A percentile compares a stretch with the other conserved stretches of the same genome.
These are phyloP conservation scores for Gastracanthus pulcherrimus DNA, from an alignment of 2,888 invertebrate genomes.

Conservation along the genomic window DNA sequence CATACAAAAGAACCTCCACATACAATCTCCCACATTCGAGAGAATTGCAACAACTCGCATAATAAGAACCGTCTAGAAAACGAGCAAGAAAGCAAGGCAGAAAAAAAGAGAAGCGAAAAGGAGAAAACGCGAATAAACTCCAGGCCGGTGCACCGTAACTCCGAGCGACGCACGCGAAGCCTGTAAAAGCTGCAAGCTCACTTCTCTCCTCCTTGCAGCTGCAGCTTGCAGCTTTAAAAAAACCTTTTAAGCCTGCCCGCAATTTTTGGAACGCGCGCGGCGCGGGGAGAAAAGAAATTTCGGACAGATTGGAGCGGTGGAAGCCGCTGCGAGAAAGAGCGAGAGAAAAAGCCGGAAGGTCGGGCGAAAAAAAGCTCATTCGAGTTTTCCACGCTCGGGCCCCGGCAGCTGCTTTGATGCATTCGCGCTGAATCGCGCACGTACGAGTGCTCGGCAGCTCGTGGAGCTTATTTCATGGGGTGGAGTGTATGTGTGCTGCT, in stretches of 20 bases:
- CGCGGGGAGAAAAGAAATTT: neutral
- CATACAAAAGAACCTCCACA: neutral
- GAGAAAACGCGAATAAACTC: neutral
- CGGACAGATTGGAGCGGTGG: neutral
- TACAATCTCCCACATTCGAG: too few relatives aligned
- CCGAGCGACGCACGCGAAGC: neutral
- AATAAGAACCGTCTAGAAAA: neutral
- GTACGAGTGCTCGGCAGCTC: too few relatives aligned
- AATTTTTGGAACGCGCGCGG: constrained; percentile 26
- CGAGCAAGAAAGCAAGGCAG: neutral
- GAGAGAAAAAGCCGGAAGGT: neutral
- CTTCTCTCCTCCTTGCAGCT: too few relatives aligned
- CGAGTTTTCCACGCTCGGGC: too few relatives aligned
- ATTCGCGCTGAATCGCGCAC: too few relatives aligned
- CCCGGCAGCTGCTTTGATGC: neutral
- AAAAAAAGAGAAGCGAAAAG: neutral
- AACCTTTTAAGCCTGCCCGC: constrained; percentile 26
- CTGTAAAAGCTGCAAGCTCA: constrained; percentile 29
- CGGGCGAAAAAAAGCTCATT: neutral
- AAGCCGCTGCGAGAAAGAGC: too few relatives aligned
- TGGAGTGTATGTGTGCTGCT: too few relatives aligned
- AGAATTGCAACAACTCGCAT: neutral
- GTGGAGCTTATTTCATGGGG: too few relatives aligned
- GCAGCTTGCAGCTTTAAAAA: neutral
- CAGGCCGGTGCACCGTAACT: neutral